Percentiles rank a stretch among this genome's conserved stretches.
Conservation (phyloP, 2,113 vertebrate genomes). For the Engystomops pustulosus region DNA sequence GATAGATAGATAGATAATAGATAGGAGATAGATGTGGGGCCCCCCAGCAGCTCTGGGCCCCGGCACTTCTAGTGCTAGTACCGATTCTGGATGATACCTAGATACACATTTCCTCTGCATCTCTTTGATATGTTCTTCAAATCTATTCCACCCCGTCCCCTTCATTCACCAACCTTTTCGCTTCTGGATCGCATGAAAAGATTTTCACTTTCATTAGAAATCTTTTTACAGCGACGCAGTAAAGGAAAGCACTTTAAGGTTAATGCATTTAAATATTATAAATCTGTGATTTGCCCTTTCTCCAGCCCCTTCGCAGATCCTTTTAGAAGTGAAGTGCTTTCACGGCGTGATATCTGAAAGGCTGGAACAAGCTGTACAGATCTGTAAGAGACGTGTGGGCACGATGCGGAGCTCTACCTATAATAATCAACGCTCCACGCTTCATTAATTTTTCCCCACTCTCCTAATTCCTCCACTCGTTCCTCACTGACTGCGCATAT, state of each 20-base stretch:
- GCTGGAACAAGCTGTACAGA: conserved; percentile 53
- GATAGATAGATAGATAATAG: too few species aligned
- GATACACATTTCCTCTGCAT: not conserved
- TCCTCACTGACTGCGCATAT: not conserved
- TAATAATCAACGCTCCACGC: conserved; percentile 38
- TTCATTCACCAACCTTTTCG: not conserved
- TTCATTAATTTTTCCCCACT: conserved; percentile 16
- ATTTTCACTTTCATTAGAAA: not conserved
- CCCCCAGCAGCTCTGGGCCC: too few species aligned
- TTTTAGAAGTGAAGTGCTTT: conserved; percentile 48
- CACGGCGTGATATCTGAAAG: conserved; percentile 41
- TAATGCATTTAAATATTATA: conserved; percentile 35
- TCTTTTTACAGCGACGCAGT: not conserved
- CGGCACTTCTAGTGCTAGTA: too few species aligned
- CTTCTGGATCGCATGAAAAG: not conserved
- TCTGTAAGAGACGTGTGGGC: conserved; percentile 30
- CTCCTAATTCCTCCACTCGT: too few species aligned
- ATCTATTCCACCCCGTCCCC: not conserved
- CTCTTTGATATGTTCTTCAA: not conserved
- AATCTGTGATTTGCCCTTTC: conserved; percentile 31
- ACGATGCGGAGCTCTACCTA: not conserved
- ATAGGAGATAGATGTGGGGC: too few species aligned
- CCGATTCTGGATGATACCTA: too few species aligned
- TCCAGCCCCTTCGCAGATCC: not conserved
- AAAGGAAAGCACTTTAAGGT: conserved; percentile 2